Evolutionary conservation across 2,888 invertebrate species (phyloP), one percentile per base, ranked within the genome.

Genomic region (Ochropleura leucogaster): DNA sequence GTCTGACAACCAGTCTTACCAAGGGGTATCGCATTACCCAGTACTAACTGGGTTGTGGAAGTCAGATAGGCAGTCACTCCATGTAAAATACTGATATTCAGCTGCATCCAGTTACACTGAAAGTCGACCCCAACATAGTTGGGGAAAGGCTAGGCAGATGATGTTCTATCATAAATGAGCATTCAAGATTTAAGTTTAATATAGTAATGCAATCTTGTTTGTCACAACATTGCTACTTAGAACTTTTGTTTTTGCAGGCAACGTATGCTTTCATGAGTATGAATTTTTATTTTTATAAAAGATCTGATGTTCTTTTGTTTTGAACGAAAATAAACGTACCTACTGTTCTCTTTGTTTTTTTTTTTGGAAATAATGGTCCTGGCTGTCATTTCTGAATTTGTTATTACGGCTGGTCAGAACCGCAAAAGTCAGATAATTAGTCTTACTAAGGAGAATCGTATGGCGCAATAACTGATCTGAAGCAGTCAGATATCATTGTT

Each of bases 161-260:
- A 53, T 59, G 2, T 3, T 49, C 12, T 49, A 68, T 69, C n/a
- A 51, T 71, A 18, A 63, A 63, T 57, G 12, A 77, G 5, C 51
- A 44, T 68, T 57, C 51, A 62, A 59, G 40, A 57, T 68, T 53
- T 10, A 51, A 62, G 49, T 59, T 53, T 49, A 16, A n/a, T 63
- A 16, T 5, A 68, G 16, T 59, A 44, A 60, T n/a, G 1, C 2
- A 20, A 51, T 60, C 46, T 53, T 20, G 20, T 42, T 18, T 53
- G 0, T 42, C 14, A 14, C 20, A 46, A 40, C 4, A 46, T 65
- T 59, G 12, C 12, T 46, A 6, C 0, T 12, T 3, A 44, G 47
- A 60, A 51, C 20, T 51, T 76, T 51, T 53, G n/a, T 18, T 14
- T 72, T 20, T 20, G 7, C 51, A 46, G 12, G 30, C 12, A n/a